Evolutionary conservation across 2,888 invertebrate species (phyloP).

Genomic region (Trissolcus japonicus): DNA sequence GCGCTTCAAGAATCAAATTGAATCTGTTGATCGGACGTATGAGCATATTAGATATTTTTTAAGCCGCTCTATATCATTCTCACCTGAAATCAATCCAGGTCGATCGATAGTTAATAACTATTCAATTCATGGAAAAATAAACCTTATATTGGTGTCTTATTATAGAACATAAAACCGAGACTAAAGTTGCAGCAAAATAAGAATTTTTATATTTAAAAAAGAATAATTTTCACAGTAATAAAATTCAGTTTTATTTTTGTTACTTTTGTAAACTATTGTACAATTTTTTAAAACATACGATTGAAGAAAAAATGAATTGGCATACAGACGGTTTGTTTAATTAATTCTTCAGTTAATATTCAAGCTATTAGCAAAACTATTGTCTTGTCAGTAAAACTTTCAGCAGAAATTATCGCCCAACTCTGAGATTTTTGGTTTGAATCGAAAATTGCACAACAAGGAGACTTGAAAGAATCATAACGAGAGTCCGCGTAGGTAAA

Average conservation of each 20-base stretch:
- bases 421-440: slow-evolving; percentile 19
- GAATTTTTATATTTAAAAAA: no score
- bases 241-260: no score
- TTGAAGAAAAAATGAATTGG: no score
- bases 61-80: slow-evolving; percentile 49
- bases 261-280: no score
- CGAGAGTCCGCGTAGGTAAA: slow-evolving; percentile 44
- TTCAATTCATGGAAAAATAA: slow-evolving; percentile 2
- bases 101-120: slow-evolving; percentile 4
- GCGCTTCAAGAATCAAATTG: slow-evolving; percentile 61
- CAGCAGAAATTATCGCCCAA: not conserved
- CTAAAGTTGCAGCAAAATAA: no score
- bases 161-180: no score
- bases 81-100: slow-evolving; percentile 40
- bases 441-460: slow-evolving; percentile 43
- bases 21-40: slow-evolving; percentile 56
- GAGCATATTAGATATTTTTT: slow-evolving; percentile 54
- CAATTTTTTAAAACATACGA: no score
- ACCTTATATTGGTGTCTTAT: not conserved
- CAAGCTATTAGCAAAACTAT: no score
- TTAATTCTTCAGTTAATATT: no score
- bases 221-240: no score
- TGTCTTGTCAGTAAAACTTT: not conserved
- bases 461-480: slow-evolving; percentile 44
- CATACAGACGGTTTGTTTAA: no score